phyloP scores from a whole-genome alignment of 2,888 invertebrate genomes.

The Drosophila monieri region DNA sequence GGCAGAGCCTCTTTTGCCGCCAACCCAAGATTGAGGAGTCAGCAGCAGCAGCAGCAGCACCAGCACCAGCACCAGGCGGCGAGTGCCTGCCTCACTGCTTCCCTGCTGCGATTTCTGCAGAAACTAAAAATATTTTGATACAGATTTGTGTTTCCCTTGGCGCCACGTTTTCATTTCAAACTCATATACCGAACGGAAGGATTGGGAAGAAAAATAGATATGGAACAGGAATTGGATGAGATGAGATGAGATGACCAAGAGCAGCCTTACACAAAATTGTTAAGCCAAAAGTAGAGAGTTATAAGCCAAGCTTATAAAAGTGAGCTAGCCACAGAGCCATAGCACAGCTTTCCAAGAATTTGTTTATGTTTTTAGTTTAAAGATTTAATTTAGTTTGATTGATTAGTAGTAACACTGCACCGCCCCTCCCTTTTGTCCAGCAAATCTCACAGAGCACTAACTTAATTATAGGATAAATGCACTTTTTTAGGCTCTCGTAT shows the following conservation, averaged over 20 bases:
- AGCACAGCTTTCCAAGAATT: conserved; percentile 70
- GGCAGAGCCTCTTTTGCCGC: conserved; percentile 80
- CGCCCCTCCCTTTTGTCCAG: neutral
- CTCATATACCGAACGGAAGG: conserved; percentile 18
- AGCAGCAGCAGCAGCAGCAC: conserved; percentile 22
- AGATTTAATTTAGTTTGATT: conserved; percentile 22
- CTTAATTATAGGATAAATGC: conserved; percentile 41
- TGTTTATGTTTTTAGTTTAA: conserved; percentile 47
- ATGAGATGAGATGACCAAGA: conserved; percentile 49
- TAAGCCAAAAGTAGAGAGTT: conserved; percentile 76
- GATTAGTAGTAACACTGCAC: conserved; percentile 9
- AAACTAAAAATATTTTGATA: conserved; percentile 74
- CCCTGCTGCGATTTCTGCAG: conserved; percentile 64
- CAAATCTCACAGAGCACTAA: conserved; percentile 43
- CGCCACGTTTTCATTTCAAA: conserved; percentile 26
- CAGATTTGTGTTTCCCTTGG: conserved; percentile 33
- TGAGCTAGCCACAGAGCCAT: conserved; percentile 57
- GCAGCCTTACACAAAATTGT: conserved; percentile 69
- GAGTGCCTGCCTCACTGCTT: conserved; percentile 65
- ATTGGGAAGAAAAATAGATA: conserved; percentile 4
- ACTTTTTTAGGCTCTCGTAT: conserved; percentile 48
- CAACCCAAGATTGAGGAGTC: conserved; percentile 48
- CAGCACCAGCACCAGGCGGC: conserved; percentile 32
- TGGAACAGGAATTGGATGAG: conserved; percentile 2
- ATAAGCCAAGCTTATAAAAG: conserved; percentile 76